Evolutionary conservation across 2,113 vertebrate genomes (phyloP), one percentile per base, ranked within the genome.

Genomic region (Bothrops jararaca): DNA sequence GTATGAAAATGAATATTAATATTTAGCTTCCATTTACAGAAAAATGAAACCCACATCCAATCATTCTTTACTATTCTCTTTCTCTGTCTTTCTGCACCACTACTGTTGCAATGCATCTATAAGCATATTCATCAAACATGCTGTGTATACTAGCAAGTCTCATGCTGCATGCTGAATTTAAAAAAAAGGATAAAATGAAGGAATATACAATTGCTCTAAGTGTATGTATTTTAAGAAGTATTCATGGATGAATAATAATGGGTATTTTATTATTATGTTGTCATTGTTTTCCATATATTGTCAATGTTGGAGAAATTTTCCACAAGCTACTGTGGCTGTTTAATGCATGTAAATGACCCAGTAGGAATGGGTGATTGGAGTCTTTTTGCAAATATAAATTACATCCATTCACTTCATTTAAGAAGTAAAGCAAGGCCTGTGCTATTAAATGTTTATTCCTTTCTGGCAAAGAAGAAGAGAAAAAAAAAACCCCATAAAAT

Each of bases 281-380:
- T 52, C 24, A 39, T 90, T 93, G 89, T 94, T 92, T 93, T 57
- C 54, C 56, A 92, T 90, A 56, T 64, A 88, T 92, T 50, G 87
- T 26, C 45, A 93, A 1, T 93, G 90, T 3, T 87, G 58, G 85
- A 56, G 92, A 50, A 0, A 0, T n/a, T 93, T 53, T 85, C 85
- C 5, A 90, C 39, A 34, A 39, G 22, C 56, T 91, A 93, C 48
- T 39, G 54, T 54, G 48, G 39, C 23, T 93, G 86, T 90, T 94
- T 89, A 89, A 58, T 45, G 29, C 42, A 94, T 93, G 93, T 91
- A 95, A 45, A 85, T 95, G 26, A 64, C 93, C 74, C 94, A 95
- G 91, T 91, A 96, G 92, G 86, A 87, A 93, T 95, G 91, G 52
- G 91, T 93, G 92, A 95, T 64, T 88, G 58, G 58, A 85, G 29